These are phyloP conservation scores for Hirudinaria manillensis DNA, from an alignment of 2,888 invertebrate genomes.

Conservation along the genomic window DNA sequence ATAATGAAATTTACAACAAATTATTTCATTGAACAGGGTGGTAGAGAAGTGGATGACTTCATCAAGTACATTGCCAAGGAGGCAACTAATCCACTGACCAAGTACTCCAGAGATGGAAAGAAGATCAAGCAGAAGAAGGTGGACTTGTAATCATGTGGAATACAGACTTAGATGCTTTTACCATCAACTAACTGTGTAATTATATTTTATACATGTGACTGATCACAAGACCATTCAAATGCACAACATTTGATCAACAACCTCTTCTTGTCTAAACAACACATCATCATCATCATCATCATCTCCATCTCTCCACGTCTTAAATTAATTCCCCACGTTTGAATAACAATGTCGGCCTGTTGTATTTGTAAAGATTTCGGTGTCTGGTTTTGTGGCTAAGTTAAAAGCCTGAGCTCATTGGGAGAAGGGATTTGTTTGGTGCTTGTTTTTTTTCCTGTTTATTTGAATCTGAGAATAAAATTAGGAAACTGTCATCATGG, in stretches of 20 bases:
- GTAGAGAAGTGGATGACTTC: slow-evolving; percentile 86
- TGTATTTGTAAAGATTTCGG: too few species aligned
- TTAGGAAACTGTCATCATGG: too few species aligned
- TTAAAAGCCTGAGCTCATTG: too few species aligned
- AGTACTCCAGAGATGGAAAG: slow-evolving; percentile 77
- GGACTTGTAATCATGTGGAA: slow-evolving; percentile 28
- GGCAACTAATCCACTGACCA: slow-evolving; percentile 77
- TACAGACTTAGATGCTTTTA: neutral
- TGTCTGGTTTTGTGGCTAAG: slow-evolving; percentile 28
- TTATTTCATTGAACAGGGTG: slow-evolving; percentile 62
- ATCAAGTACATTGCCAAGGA: slow-evolving; percentile 87
- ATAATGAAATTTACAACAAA: neutral
- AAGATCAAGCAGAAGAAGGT: slow-evolving; percentile 43
- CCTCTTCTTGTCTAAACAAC: neutral
- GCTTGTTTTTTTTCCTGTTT: too few species aligned
- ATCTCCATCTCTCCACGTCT: slow-evolving; percentile 42
- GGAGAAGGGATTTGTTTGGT: too few species aligned
- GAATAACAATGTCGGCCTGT: too few species aligned
- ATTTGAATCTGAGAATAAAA: too few species aligned
- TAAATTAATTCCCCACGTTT: too few species aligned
- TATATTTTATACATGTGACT: neutral
- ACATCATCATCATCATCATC: slow-evolving; percentile 17
- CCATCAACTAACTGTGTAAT: neutral
- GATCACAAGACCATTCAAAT: neutral
- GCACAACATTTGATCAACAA: too few species aligned